Evolutionary conservation across 2,888 invertebrate genomes (phyloP).

Genomic region (Seira sanloemensis): DNA sequence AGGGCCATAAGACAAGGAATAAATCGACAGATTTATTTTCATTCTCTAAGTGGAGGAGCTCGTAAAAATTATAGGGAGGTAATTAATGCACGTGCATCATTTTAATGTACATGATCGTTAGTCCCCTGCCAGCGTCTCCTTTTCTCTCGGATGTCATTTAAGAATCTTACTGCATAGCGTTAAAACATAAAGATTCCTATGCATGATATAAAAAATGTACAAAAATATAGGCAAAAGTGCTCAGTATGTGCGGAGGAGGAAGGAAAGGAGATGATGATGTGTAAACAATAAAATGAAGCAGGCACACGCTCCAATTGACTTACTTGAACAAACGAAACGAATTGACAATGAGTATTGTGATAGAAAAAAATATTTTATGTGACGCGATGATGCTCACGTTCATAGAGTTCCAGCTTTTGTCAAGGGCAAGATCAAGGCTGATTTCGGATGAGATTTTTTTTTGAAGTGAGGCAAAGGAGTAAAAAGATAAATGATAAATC

Average conservation of each 20-base stretch:
- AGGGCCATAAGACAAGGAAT: too few species aligned
- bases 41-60: too few species aligned
- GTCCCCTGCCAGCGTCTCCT: too few species aligned
- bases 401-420: not conserved
- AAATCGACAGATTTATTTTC: too few species aligned
- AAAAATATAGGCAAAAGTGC: not conserved
- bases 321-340: not conserved
- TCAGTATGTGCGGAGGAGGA: not conserved
- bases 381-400: not conserved
- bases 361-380: too few species aligned
- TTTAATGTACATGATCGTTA: too few species aligned
- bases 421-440: slow-evolving; percentile 32
- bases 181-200: not conserved
- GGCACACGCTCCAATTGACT: too few species aligned
- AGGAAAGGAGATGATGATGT: not conserved
- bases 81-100: too few species aligned
- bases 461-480: not conserved
- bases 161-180: not conserved
- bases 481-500: not conserved
- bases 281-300: not conserved
- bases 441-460: not conserved
- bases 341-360: not conserved
- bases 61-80: too few species aligned
- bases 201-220: too few species aligned
- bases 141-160: not conserved